Conservation (phyloP, 92 coral and sea anemone species). For the Diadumene lineata region DNA sequence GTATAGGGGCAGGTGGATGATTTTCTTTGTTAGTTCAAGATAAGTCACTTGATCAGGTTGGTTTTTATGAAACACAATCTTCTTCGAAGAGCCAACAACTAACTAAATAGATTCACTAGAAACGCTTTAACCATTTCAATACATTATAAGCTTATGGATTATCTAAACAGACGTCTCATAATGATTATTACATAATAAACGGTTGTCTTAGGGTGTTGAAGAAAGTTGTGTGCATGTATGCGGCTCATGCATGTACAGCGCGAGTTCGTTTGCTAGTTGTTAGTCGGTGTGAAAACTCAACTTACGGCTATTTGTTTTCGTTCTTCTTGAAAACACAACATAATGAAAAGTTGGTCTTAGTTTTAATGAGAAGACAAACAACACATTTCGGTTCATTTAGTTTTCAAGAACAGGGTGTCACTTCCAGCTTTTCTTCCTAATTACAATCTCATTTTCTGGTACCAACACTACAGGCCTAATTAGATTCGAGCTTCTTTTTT, state of each 20-base stretch:
- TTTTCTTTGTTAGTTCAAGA: conserved; percentile 59
- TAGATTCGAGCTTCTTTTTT: conserved; percentile 56
- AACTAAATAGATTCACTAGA: conserved; percentile 2
- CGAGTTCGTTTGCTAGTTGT: too few species aligned
- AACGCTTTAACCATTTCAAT: conserved; percentile 22
- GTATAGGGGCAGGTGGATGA: conserved; percentile 75
- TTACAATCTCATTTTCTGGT: conserved; percentile 41
- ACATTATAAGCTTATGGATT: not conserved
- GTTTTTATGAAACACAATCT: conserved; percentile 79
- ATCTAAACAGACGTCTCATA: not conserved
- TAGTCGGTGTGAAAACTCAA: conserved; percentile 4
- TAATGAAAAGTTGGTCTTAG: not conserved
- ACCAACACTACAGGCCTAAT: conserved; percentile 36
- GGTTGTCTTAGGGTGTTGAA: not conserved
- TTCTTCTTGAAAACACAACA: conserved; percentile 3
- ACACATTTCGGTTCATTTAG: conserved; percentile 6
- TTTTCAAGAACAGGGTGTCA: conserved; percentile 16
- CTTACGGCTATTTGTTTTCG: conserved; percentile 8
- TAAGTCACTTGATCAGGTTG: conserved; percentile 69
- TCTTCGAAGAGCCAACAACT: conserved; percentile 73
- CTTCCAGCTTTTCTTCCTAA: conserved; percentile 34
- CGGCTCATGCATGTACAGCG: too few species aligned
- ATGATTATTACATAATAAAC: not conserved
- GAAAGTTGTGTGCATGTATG: not conserved
- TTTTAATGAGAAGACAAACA: conserved; percentile 11